Base-by-base conservation (phyloP, 2,888 invertebrate species). In the Drosophila pegasa region DNA sequence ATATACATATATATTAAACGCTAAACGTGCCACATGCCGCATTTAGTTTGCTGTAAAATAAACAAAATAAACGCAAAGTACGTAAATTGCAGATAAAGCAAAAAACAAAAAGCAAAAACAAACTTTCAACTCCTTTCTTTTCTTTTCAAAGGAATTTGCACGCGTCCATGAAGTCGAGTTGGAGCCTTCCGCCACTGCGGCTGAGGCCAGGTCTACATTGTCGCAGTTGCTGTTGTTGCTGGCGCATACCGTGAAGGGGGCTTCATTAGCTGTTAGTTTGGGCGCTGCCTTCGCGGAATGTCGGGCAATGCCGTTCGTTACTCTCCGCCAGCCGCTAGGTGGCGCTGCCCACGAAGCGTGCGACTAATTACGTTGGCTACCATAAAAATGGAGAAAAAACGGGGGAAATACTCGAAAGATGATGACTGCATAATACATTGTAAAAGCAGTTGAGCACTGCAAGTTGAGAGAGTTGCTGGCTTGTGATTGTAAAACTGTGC, bases 301-400 rank as follows among this genome's bases (percentile, higher is more conserved):
- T 90, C 89, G 90, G 89, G 77, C 90, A 90, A 90, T 90, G 91
- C 86, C 90, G 91, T 91, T 90, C 90, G 78, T 90, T 91, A 90
- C 88, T 87, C 89, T 74, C 80, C 55, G 43, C 10, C 50, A 16
- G 52, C 52, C 85, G 67, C 62, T 83, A 80, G 82, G 59, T 84
- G 87, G 85, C 89, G 87, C 87, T 84, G 85, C 37, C 58, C 56
- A 43, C 57, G 62, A 64, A 70, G 55, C 66, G 82, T 82, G 69
- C 87, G 76, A 80, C 88, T 87, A 87, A 86, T 87, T 87, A 85
- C 66, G 71, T 59, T 50, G 58, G 66, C 48, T 25, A 47, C 38
- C 37, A 40, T 41, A 55, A 41, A 59, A 37, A 65, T 27, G 22
- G 33, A 50, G 18, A 16, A 38, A 52, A 38, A 18, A 10, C 6